Conservation (phyloP, 2,888 invertebrate species). For the Entomobrya multifasciata region DNA sequence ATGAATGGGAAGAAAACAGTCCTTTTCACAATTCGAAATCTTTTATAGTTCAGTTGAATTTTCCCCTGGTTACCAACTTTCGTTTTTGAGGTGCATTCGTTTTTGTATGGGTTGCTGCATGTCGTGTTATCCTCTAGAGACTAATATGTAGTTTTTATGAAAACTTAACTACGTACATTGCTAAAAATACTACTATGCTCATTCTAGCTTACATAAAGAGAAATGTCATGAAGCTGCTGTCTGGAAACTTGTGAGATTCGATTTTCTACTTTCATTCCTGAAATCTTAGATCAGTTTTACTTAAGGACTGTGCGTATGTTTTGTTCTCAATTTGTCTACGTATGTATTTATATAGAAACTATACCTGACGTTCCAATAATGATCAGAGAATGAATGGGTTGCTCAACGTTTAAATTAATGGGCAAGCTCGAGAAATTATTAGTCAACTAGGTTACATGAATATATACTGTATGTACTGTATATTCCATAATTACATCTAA, state of each 20-base stretch:
- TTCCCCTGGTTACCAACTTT: background rate
- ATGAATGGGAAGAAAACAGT: background rate
- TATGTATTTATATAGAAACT: conserved; percentile 15
- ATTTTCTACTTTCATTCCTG: conserved; percentile 6
- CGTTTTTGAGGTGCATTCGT: background rate
- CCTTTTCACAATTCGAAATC: too few relatives aligned
- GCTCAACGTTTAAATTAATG: conserved; percentile 58
- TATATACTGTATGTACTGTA: background rate
- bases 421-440: conserved; percentile 47
- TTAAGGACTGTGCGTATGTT: conserved; percentile 18
- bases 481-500: background rate
- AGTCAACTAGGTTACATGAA: background rate
- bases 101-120: background rate
- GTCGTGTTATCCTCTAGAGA: too few relatives aligned
- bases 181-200: too few relatives aligned
- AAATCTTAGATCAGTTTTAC: background rate
- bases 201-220: too few relatives aligned
- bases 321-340: background rate
- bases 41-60: background rate
- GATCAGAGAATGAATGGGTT: conserved; percentile 52
- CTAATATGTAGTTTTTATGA: too few relatives aligned
- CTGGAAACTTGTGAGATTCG: too few relatives aligned
- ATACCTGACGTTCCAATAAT: conserved; percentile 54
- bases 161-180: too few relatives aligned
- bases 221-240: too few relatives aligned